Evolutionary conservation across 1,140 invertebrate genomes (phyloP).

Genomic region (Drosophila asahinai): DNA sequence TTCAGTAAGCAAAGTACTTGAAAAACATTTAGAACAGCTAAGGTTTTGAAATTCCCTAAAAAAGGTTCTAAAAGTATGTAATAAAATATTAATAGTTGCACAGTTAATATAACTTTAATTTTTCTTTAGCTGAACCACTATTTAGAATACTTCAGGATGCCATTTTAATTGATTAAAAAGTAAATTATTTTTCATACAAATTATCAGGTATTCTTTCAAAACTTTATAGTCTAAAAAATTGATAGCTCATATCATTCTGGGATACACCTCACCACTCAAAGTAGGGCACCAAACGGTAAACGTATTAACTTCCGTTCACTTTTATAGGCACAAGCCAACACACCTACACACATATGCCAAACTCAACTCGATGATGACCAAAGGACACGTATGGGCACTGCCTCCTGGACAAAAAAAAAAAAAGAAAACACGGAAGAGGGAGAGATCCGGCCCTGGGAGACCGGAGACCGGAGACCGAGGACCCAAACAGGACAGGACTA

Average conservation of each 20-base stretch:
- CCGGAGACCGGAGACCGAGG: conserved; percentile 31
- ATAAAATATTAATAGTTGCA: not conserved
- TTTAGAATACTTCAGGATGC: too few species aligned
- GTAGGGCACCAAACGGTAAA: conserved; percentile 62
- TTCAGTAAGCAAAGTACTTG: not conserved
- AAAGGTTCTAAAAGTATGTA: not conserved
- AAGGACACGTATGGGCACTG: conserved; percentile 36
- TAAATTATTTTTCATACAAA: not conserved
- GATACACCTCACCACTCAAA: not conserved
- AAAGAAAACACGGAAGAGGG: not conserved
- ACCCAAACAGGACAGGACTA: conserved; percentile 33
- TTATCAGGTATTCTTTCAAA: not conserved
- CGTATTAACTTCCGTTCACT: conserved; percentile 82
- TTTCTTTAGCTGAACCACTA: not conserved
- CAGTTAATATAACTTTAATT: too few species aligned
- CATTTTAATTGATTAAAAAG: too few species aligned
- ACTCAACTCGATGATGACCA: conserved; percentile 61
- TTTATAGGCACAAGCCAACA: conserved; percentile 67
- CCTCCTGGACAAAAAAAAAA: conserved; percentile 3
- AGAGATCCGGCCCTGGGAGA: conserved; percentile 25
- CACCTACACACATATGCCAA: conserved; percentile 43
- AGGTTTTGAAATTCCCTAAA: not conserved
- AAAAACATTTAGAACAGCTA: not conserved
- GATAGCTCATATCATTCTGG: not conserved
- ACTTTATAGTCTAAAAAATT: not conserved